A percentile compares a stretch with the other conserved stretches of the same genome.
phyloP scores from a whole-genome alignment of 2,888 invertebrate species.

The Biston betularia region DNA sequence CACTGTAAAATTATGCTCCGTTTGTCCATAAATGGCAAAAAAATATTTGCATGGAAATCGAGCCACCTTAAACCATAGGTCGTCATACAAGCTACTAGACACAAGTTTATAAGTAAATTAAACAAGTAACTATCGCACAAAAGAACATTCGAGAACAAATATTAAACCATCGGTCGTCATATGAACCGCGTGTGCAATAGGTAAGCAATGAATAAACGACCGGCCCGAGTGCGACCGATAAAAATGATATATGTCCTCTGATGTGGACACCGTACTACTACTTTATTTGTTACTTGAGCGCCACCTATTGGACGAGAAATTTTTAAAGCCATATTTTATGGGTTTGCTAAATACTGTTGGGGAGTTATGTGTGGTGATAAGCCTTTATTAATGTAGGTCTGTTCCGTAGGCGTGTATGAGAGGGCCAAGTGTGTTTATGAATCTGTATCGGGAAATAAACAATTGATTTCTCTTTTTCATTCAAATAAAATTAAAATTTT shows the following conservation, averaged over 20 bases:
- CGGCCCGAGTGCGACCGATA: slow-evolving; percentile 81
- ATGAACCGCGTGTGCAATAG: slow-evolving; percentile 78
- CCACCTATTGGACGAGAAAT: slow-evolving; percentile 49
- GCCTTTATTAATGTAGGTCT: slow-evolving; percentile 22
- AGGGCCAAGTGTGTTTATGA: neutral
- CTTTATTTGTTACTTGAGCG: slow-evolving; percentile 78
- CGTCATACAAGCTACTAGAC: too few relatives aligned
- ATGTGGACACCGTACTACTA: slow-evolving; percentile 73
- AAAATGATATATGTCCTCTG: slow-evolving; percentile 83
- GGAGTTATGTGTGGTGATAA: slow-evolving; percentile 26
- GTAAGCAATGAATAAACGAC: slow-evolving; percentile 84
- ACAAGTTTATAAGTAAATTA: too few relatives aligned
- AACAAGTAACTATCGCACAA: slow-evolving; percentile 2
- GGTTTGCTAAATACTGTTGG: slow-evolving; percentile 39
- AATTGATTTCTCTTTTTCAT: neutral
- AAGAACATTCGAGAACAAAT: slow-evolving; percentile 50
- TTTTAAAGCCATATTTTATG: slow-evolving; percentile 56
- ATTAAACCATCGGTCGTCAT: slow-evolving; percentile 64
- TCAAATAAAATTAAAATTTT: too few relatives aligned
- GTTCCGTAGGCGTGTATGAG: slow-evolving; percentile 1
- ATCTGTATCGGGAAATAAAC: neutral
- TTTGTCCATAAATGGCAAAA: too few relatives aligned
- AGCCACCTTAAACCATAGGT: too few relatives aligned
- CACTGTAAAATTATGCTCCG: too few relatives aligned
- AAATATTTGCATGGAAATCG: too few relatives aligned